phyloP scores from a whole-genome alignment of 2,888 invertebrate species.

The Lordiphosa fenestrarum region DNA sequence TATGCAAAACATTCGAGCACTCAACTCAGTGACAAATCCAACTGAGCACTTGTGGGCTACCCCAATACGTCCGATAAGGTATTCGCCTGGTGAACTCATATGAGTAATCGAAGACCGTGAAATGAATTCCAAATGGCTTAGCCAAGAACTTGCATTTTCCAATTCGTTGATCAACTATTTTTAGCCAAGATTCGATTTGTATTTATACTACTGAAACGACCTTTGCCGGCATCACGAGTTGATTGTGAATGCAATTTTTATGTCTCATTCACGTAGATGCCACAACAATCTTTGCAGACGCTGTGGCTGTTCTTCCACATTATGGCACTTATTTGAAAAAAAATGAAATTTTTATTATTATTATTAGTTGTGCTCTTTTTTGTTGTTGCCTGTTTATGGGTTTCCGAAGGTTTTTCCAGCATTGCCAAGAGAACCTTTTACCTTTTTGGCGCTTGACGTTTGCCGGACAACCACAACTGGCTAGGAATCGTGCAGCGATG shows the following conservation, averaged over 20 bases:
- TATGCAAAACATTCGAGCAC: too few species aligned
- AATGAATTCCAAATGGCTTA: too few species aligned
- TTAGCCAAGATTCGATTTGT: conserved; percentile 11
- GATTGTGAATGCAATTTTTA: conserved; percentile 17
- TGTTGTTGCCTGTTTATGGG: conserved; percentile 21
- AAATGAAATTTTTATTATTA: too few species aligned
- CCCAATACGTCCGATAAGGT: too few species aligned
- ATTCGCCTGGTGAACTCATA: too few species aligned
- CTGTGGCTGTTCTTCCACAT: conserved; percentile 40
- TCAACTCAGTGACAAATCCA: too few species aligned
- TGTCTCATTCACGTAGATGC: conserved; percentile 17
- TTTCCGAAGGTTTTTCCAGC: conserved; percentile 43
- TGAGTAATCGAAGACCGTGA: too few species aligned
- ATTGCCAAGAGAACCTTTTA: conserved; percentile 46
- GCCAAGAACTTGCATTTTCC: conserved; percentile 13
- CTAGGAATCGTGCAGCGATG: conserved; percentile 54
- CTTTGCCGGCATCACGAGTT: conserved; percentile 34
- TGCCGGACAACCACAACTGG: conserved; percentile 17
- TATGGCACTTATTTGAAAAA: conserved; percentile 37
- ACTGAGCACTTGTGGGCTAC: too few species aligned
- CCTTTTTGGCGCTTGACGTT: conserved; percentile 20
- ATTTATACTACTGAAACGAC: conserved; percentile 27
- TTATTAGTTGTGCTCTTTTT: conserved; percentile 1
- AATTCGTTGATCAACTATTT: conserved; percentile 20
- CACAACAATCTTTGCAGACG: background rate